Base-by-base conservation (phyloP, 1,140 invertebrate species). In the Diprion similis region DNA sequence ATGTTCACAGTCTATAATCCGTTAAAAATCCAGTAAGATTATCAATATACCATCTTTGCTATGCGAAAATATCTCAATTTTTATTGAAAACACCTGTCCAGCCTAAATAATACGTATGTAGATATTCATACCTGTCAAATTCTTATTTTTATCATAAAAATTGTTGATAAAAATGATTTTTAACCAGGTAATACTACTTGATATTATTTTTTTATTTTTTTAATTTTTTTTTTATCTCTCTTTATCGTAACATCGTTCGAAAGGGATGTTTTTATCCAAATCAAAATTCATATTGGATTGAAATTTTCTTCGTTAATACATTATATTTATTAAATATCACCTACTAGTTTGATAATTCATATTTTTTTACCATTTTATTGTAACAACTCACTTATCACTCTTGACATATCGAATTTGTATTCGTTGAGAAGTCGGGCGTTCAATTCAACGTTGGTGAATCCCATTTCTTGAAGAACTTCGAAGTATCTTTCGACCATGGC, bases 381-480 rank as follows among this genome's bases (percentile, higher is more conserved):
- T 10, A 85, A 73, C 11, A 86, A 75, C 72, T 84, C 83, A n/a
- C 79, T 78, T 64, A 86, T 78, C 18, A 84, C 84, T 69, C 76
- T 75, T 45, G 75, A 72, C n/a, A 86, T 70, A 71, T 86, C 84
- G 71, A 85, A 81, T 73, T 82, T 81, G 77, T 82, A 82, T 17
- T 83, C 76, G 6, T 80, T 80, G 66, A 86, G 71, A 10, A 86
- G 70, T 11, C 83, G 83, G 13, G 83, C 82, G 74, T 86, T 86
- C 10, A 82, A 71, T 75, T 86, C 83, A 10, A 78, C 73, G 71
- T 86, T 77, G 73, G 73, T 78, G 72, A 86, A 86, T 15, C 84
- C 84, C 84, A 86, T 86, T 51, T 86, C 84, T 10, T 77, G 71
- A 24, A 86, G 70, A 15, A 77, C 69, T 6, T 4, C 9, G n/a